Evolutionary conservation across 2,113 vertebrate species (phyloP).

Genomic region (Macrotus californicus): DNA sequence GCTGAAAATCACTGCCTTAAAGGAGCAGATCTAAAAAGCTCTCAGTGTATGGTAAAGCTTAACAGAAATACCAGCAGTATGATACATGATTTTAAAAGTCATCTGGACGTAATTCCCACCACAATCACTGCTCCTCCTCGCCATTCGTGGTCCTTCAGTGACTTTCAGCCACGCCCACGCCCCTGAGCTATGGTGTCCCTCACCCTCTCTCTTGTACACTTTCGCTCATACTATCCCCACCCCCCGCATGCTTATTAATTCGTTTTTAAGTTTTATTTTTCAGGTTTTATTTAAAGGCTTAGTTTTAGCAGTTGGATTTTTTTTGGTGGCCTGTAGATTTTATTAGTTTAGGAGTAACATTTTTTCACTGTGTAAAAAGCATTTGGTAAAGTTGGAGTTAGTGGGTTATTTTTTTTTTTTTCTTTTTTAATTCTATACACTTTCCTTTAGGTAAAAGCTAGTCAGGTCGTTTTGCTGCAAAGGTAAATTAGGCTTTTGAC

Average conservation of each 20-base stretch:
- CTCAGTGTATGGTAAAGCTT: neutral
- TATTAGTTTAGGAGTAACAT: slow-evolving; percentile 43
- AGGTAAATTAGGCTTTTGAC: slow-evolving; percentile 33
- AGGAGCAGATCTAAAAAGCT: neutral
- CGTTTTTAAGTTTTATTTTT: slow-evolving; percentile 39
- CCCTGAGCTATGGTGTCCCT: neutral
- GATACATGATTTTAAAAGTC: neutral
- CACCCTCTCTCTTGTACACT: neutral
- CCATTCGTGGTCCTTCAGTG: neutral
- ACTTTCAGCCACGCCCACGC: neutral
- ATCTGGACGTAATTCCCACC: neutral
- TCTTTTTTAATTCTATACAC: slow-evolving; percentile 23
- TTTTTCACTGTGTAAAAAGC: slow-evolving; percentile 45
- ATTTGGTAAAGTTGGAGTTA: slow-evolving; percentile 43
- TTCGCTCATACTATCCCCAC: neutral
- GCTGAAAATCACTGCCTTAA: neutral
- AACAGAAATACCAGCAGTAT: neutral
- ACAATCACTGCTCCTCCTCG: neutral
- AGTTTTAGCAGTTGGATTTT: slow-evolving; percentile 51
- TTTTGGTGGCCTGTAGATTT: slow-evolving; percentile 48
- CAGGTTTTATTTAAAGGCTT: slow-evolving; percentile 36
- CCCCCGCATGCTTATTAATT: neutral
- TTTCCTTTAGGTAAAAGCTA: slow-evolving; percentile 40
- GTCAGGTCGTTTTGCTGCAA: slow-evolving; percentile 2
- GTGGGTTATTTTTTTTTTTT: neutral